Evolutionary conservation across 1,140 invertebrate genomes (phyloP), one percentile per base, ranked within the genome.

Genomic region (Diprion similis): DNA sequence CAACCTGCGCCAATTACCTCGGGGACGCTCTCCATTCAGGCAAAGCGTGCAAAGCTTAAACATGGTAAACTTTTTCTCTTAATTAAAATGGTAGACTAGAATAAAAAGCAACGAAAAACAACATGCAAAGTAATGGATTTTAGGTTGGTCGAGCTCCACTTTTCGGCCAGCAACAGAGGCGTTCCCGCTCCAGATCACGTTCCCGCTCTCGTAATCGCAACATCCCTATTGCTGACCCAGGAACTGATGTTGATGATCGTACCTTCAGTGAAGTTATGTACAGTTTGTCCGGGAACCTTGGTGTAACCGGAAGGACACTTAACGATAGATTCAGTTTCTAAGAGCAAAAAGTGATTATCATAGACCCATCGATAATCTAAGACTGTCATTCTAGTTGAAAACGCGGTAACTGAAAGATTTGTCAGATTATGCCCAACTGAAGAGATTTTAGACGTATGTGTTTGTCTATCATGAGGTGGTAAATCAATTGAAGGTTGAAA

Each of bases 251-350:
- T 1, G 85, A 88, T 19, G 84, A 87, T 74, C 79, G 87, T 46
- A 83, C 78, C 0, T 88, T 88, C 72, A 86, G 85, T 70, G 80
- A 86, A 79, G 77, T 86, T 64, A 86, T 87, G 83, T 87, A 86
- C 71, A 87, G 85, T 67, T 67, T 87, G 45, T 82, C 82, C 0
- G 76, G 79, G 11, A 81, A 83, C 48, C 78, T 86, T 9, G 87
- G 87, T 3, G 80, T 87, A 19, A 87, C 87, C 1, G 80, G 81
- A 10, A 81, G 85, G 77, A 87, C 86, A 2, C 85, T 88, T n/a
- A 87, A 87, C 48, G 87, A 88, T 76, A 81, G 87, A 80, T 88
- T 88, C 76, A 87, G 85, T 66, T 82, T 80, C 69, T 85, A 79
- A 85, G 19, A 46, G 15, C 64, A 11, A 17, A 70, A 71, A 78